These are phyloP conservation scores for Cantharis lateralis DNA, from an alignment of 2,888 invertebrate species.

Conservation along the genomic window DNA sequence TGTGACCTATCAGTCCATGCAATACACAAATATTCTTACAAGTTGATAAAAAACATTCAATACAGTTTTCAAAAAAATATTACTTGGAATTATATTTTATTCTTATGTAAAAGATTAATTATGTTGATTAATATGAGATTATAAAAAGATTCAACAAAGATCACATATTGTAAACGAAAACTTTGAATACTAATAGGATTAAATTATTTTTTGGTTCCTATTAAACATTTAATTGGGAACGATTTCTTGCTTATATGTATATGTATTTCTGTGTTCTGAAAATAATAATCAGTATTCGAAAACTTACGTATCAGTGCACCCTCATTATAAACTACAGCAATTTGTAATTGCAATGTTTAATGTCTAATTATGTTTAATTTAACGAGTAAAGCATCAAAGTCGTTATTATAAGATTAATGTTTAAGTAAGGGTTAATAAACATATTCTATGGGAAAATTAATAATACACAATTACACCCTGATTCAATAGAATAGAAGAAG, in stretches of 20 bases:
- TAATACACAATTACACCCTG: background rate
- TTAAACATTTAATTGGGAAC: too few relatives aligned
- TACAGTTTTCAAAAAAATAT: too few relatives aligned
- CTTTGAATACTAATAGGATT: too few relatives aligned
- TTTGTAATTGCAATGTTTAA: background rate
- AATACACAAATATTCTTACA: too few relatives aligned
- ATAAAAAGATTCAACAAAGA: too few relatives aligned
- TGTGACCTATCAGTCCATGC: too few relatives aligned
- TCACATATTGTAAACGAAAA: too few relatives aligned
- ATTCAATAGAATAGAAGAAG: constrained; percentile 7
- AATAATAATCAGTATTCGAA: background rate
- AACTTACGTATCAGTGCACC: background rate
- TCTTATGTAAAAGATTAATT: too few relatives aligned
- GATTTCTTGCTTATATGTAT: background rate
- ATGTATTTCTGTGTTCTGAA: background rate
- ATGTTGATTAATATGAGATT: too few relatives aligned
- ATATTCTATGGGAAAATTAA: constrained; percentile 1
- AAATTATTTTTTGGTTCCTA: too few relatives aligned
- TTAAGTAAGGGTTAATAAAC: background rate
- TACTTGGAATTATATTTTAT: too few relatives aligned
- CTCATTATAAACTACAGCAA: background rate
- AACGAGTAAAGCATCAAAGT: background rate
- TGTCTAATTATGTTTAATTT: background rate
- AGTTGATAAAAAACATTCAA: too few relatives aligned
- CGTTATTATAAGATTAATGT: background rate